Evolutionary conservation across 2,797 vertebrate genomes (phyloP).

Genomic region (Dermochelys coriacea): DNA sequence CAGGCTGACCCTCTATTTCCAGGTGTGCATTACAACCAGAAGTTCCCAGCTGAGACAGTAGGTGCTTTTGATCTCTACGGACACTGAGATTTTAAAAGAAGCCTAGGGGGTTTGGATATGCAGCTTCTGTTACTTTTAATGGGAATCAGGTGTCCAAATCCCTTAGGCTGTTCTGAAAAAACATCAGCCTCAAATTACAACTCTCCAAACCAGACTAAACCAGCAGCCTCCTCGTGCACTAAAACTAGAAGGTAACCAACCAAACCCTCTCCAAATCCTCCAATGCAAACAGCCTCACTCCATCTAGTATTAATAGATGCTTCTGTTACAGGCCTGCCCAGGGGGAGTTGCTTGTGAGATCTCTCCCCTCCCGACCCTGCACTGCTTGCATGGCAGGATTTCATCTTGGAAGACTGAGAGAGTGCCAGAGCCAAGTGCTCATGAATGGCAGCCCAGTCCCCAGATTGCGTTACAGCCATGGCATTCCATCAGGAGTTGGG

Average conservation of each 20-base stretch:
- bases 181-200: conserved; percentile 20
- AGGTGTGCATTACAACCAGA: not conserved
- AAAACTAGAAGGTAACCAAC: not conserved
- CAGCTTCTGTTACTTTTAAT: conserved; percentile 5
- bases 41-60: not conserved
- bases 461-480: not conserved
- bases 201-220: not conserved
- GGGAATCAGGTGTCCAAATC: not conserved
- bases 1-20: not conserved
- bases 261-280: not conserved
- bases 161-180: not conserved
- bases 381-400: conserved; percentile 55
- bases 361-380: not conserved
- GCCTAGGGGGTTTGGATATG: fast-evolving
- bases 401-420: not conserved
- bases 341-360: not conserved
- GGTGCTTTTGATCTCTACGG: not conserved
- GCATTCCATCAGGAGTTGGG: conserved; percentile 36
- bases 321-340: fast-evolving
- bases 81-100: not conserved
- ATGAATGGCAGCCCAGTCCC: conserved; percentile 17
- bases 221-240: not conserved
- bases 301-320: not conserved
- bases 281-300: conserved; percentile 38
- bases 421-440: not conserved